These are phyloP conservation scores for Drosophila mayri DNA, from an alignment of 1,140 invertebrate species.

Conservation along the genomic window DNA sequence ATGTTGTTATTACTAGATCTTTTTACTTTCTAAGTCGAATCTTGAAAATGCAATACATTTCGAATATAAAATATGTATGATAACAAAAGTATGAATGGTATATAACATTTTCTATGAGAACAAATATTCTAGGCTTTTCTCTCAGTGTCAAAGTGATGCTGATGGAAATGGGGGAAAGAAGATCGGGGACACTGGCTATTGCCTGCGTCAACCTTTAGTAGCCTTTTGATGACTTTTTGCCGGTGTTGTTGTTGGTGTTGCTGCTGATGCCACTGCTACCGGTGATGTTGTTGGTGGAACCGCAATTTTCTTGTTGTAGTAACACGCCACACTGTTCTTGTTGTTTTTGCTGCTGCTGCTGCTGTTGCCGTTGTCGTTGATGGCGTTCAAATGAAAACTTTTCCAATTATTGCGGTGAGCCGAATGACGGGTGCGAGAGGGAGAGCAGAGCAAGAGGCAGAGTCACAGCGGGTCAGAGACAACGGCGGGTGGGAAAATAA, in stretches of 20 bases:
- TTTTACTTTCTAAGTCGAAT: background rate
- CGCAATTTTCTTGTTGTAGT: conserved; percentile 70
- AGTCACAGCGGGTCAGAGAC: conserved; percentile 19
- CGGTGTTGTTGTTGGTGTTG: conserved; percentile 14
- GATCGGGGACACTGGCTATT: conserved; percentile 58
- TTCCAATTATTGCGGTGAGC: conserved; percentile 81
- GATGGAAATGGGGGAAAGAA: background rate
- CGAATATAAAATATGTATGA: background rate
- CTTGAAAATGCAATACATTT: background rate
- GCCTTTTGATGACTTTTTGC: conserved; percentile 82
- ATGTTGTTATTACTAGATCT: background rate
- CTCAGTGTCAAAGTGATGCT: conserved; percentile 9
- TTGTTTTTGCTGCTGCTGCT: conserved; percentile 68
- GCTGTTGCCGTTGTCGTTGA: conserved; percentile 70
- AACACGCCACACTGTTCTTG: conserved; percentile 77
- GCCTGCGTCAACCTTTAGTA: conserved; percentile 81
- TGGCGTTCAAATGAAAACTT: conserved; percentile 83
- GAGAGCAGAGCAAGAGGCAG: background rate
- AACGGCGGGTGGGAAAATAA: conserved; percentile 27
- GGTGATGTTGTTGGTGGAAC: conserved; percentile 56
- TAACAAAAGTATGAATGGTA: background rate
- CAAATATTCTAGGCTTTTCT: background rate
- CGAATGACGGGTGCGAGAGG: conserved; percentile 30
- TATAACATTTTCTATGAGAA: too few species aligned
- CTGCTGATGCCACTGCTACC: conserved; percentile 2